Conservation (phyloP, 2,113 vertebrate species). For the Oenanthe oenanthe region DNA sequence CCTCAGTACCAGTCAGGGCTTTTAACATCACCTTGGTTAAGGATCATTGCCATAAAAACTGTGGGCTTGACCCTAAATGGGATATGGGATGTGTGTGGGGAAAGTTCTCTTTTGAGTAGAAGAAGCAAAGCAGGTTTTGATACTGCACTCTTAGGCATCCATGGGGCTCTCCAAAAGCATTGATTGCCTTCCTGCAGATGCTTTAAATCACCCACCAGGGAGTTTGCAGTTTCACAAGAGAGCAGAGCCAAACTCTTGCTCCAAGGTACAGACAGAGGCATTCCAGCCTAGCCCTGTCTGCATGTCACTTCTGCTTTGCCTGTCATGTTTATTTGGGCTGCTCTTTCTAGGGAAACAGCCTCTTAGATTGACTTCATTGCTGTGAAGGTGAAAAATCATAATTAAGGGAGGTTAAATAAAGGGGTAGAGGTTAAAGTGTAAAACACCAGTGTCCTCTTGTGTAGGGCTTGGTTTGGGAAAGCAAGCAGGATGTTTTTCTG, state of each 20-base stretch:
- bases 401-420: neutral
- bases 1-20: neutral
- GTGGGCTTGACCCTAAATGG: neutral
- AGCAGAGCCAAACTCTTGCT: neutral
- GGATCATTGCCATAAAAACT: neutral
- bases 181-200: neutral
- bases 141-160: neutral
- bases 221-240: neutral
- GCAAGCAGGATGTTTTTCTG: neutral
- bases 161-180: neutral
- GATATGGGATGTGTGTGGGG: rapidly evolving
- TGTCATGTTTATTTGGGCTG: neutral
- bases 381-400: neutral
- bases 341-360: neutral
- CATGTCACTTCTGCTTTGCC: neutral
- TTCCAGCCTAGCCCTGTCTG: rapidly evolving
- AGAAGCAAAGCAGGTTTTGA: neutral
- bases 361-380: neutral
- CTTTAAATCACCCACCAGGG: neutral
- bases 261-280: neutral
- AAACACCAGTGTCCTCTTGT: neutral
- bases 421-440: neutral
- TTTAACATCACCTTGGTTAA: neutral
- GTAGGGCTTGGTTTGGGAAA: neutral
- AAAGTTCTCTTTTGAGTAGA: neutral